Conservation (phyloP, 2,113 vertebrate species). For the Nyctibius bracteatus region DNA sequence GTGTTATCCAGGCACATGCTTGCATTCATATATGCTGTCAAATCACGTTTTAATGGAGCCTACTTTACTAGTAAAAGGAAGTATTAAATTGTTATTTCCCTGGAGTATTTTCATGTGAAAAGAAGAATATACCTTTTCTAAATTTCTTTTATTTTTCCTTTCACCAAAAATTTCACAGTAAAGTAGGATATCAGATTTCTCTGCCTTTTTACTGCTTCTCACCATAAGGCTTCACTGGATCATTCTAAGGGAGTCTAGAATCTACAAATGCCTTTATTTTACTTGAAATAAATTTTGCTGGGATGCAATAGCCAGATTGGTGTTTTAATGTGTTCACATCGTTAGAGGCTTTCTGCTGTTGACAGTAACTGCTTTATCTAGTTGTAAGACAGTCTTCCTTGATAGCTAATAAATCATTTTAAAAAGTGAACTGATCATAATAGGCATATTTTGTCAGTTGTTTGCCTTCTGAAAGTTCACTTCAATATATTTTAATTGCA, state of each 20-base stretch:
- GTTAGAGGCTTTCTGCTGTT: background rate
- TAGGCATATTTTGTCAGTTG: background rate
- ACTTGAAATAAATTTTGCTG: background rate
- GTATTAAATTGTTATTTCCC: background rate
- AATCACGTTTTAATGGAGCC: background rate
- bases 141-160: background rate
- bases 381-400: background rate
- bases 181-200: background rate
- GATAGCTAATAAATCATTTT: background rate
- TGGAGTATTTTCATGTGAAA: background rate
- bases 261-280: background rate
- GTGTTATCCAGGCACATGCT: accelerated
- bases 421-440: background rate
- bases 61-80: background rate
- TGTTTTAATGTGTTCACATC: background rate
- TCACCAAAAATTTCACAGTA: background rate
- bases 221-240: background rate
- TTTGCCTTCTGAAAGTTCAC: background rate
- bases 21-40: background rate
- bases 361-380: background rate
- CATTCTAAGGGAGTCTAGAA: background rate
- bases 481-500: background rate
- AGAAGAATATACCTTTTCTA: background rate
- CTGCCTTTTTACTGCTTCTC: background rate
- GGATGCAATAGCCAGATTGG: background rate